Conservation (phyloP, 1,140 invertebrate genomes). For the Goniozus legneri region DNA sequence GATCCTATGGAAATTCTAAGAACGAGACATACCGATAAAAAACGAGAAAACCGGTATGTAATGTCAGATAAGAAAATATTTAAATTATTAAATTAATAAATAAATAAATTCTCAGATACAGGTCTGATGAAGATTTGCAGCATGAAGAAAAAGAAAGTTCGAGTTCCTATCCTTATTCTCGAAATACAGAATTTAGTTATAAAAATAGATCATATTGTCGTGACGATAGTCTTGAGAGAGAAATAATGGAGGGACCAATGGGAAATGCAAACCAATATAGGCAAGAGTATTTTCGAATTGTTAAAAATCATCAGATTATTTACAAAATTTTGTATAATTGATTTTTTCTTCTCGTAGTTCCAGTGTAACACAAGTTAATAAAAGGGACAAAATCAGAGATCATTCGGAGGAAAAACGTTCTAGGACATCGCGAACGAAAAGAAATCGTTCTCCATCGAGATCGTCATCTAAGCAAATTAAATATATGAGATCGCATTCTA, state of each 20-base stretch:
- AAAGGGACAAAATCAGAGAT: constrained; percentile 16
- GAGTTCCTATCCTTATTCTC: constrained; percentile 29
- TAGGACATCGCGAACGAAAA: no score
- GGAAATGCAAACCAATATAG: constrained; percentile 16
- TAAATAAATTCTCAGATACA: no score
- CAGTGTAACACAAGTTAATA: constrained; percentile 5
- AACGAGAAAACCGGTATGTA: constrained; percentile 27
- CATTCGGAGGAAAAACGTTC: no score
- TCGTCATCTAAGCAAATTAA: no score
- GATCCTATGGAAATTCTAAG: constrained; percentile 44
- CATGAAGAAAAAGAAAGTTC: constrained; percentile 29
- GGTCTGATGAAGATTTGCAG: constrained; percentile 17
- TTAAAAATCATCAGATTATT: no score
- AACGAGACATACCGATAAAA: constrained; percentile 36
- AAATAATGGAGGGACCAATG: constrained; percentile 28
- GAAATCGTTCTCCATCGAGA: constrained; percentile 19
- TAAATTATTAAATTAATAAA: no score
- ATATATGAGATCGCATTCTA: constrained; percentile 26
- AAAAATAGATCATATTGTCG: constrained; percentile 31
- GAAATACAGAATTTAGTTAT: constrained; percentile 25
- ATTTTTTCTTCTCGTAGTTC: not conserved
- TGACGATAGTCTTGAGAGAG: constrained; percentile 37
- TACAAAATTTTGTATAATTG: no score
- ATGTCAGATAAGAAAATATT: not conserved
- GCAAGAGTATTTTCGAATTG: constrained; percentile 31